phyloP scores from a whole-genome alignment of 2,888 invertebrate genomes.

The Hypsopygia costalis region DNA sequence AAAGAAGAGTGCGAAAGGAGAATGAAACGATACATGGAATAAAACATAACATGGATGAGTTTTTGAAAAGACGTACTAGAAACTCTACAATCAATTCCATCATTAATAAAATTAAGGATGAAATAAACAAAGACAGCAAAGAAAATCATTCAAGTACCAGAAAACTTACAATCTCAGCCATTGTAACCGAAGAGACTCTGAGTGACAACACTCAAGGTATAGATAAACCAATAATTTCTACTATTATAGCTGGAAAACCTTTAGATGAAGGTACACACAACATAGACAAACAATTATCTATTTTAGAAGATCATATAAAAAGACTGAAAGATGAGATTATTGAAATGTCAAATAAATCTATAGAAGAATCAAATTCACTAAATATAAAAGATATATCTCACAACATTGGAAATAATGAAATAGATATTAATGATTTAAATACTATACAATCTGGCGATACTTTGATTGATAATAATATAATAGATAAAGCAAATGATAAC shows the following conservation, averaged over 20 bases:
- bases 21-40: constrained; percentile 44
- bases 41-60: constrained; percentile 37
- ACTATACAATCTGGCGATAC: too few species aligned
- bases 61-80: constrained; percentile 10
- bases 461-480: too few species aligned
- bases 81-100: constrained; percentile 23
- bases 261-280: constrained; percentile 16
- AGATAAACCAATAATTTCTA: too few species aligned
- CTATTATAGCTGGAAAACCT: too few species aligned
- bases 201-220: neutral
- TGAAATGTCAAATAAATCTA: constrained; percentile 30
- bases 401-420: constrained; percentile 1
- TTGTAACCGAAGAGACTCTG: constrained; percentile 7
- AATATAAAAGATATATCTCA: neutral
- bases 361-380: constrained; percentile 10
- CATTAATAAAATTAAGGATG: constrained; percentile 29
- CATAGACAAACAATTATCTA: constrained; percentile 47
- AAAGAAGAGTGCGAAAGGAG: constrained; percentile 38
- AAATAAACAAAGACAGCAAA: constrained; percentile 22
- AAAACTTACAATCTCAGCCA: constrained; percentile 25
- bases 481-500: too few species aligned
- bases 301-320: constrained; percentile 41
- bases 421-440: constrained; percentile 3
- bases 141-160: constrained; percentile 26
- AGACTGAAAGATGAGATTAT: constrained; percentile 47